Evolutionary conservation across 2,888 invertebrate genomes (phyloP), one percentile per base, ranked within the genome.

Genomic region (Pantelozetes paolii): DNA sequence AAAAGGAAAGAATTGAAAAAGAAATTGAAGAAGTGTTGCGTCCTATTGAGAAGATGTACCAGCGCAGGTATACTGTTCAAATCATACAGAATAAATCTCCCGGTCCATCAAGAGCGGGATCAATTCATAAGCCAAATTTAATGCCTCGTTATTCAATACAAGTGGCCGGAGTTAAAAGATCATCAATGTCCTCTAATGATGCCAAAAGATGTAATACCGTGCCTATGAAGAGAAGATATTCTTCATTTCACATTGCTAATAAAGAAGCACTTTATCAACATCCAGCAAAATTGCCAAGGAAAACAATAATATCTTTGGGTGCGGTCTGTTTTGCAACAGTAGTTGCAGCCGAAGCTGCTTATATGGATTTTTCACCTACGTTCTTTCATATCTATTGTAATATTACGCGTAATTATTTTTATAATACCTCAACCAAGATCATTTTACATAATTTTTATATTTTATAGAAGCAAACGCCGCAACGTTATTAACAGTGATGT

Each of bases 1-100:
- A 69, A n/a, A 28, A 42, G 18, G 42, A 69, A 3, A 9, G 15
- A 18, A 69, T 69, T 1, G 69, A 69, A 28, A 9, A 69, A 15
- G 69, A 69, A 18, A 69, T 69, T 45, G 45, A 45, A 28, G 45
- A 69, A 45, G 69, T 45, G 42, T 23, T 69, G 23, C 8, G 15
- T 26, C 69, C 69, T 11, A 69, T 69, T 26, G 69, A 69, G 9
- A 40, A 45, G 45, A 5, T 69, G 15, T 69, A 69, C 20, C 69
- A 69, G 5, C 23, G 69, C 15, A 42, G 69, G 26, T 69, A 69
- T 15, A 42, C 69, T 13, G 69, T 69, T 13, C 69, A 69, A 45
- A 69, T 69, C 11, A 26, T 69, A 2, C 6, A 36, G 36, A 36
- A 36, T 9, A 36, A 36, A 9, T 36, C 36, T 8, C 36, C 36